Conservation (phyloP, 2,888 invertebrate species). For the Camponotus fellah region DNA sequence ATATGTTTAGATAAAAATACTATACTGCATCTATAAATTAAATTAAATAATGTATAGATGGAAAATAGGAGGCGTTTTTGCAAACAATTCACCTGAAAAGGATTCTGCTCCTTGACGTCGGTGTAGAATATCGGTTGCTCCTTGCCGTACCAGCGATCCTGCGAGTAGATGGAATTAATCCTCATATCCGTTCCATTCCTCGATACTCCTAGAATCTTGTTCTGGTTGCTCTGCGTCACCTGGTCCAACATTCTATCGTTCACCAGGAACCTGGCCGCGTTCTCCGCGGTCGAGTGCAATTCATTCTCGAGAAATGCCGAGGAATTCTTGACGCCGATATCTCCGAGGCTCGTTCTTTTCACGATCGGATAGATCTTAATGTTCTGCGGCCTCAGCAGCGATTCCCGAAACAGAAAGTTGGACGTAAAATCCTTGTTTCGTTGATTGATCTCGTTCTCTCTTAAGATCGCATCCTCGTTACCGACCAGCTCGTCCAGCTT, state of each 20-base stretch:
- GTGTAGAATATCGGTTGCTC: conserved; percentile 80
- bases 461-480: conserved; percentile 20
- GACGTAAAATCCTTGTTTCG: conserved; percentile 25
- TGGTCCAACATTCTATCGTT: conserved; percentile 75
- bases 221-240: conserved; percentile 73
- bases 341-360: conserved; percentile 57
- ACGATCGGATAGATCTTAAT: conserved; percentile 39
- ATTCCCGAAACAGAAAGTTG: conserved; percentile 29
- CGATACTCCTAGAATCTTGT: conserved; percentile 76
- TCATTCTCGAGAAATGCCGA: conserved; percentile 74
- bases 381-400: conserved; percentile 41
- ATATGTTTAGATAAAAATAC: not conserved
- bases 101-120: conserved; percentile 79
- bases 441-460: conserved; percentile 31
- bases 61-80: not conserved
- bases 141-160: conserved; percentile 82
- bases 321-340: conserved; percentile 14
- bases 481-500: not conserved
- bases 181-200: conserved; percentile 80
- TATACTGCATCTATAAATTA: not conserved
- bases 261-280: conserved; percentile 66
- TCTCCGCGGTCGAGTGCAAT: conserved; percentile 29
- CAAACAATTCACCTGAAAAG: conserved; percentile 80
- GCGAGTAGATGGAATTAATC: conserved; percentile 84
- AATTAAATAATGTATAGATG: not conserved